Percentiles rank a stretch among this genome's conserved stretches.
phyloP scores from a whole-genome alignment of 2,797 vertebrate species.

The Myotis findleyi region DNA sequence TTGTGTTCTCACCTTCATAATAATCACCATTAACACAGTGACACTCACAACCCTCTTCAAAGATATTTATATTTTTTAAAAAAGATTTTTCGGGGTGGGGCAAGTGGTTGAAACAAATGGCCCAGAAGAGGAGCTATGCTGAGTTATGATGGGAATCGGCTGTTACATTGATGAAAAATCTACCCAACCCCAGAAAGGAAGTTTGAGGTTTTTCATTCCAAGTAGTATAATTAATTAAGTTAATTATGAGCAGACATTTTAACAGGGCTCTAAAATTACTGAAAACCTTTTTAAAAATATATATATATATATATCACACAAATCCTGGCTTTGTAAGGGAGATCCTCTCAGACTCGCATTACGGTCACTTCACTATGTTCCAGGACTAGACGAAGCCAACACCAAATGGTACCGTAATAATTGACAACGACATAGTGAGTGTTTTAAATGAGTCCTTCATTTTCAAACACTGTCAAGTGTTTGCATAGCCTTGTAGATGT shows the following conservation, averaged over 20 bases:
- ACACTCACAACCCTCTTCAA: background rate
- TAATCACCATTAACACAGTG: background rate
- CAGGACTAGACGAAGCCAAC: background rate
- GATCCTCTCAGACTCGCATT: background rate
- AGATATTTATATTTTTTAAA: background rate
- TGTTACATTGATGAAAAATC: conserved; percentile 57
- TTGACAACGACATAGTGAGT: conserved; percentile 4
- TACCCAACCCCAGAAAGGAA: conserved; percentile 70
- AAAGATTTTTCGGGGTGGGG: background rate
- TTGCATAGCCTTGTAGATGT: background rate
- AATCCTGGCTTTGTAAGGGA: conserved; percentile 5
- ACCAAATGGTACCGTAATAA: background rate
- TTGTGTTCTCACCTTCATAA: conserved; percentile 30
- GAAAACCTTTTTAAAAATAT: background rate
- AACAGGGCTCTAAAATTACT: conserved; percentile 48
- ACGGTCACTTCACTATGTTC: background rate
- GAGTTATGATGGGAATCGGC: conserved; percentile 65
- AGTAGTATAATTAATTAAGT: conserved; percentile 69
- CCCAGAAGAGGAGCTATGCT: background rate
- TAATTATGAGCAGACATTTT: conserved; percentile 71
- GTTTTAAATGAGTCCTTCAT: conserved; percentile 13
- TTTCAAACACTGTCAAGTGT: conserved; percentile 23
- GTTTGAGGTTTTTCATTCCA: conserved; percentile 73
- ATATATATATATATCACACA: background rate
- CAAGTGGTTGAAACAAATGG: conserved; percentile 39